Base-by-base conservation (phyloP, 2,888 invertebrate species). In the Cremastinae sp. region DNA sequence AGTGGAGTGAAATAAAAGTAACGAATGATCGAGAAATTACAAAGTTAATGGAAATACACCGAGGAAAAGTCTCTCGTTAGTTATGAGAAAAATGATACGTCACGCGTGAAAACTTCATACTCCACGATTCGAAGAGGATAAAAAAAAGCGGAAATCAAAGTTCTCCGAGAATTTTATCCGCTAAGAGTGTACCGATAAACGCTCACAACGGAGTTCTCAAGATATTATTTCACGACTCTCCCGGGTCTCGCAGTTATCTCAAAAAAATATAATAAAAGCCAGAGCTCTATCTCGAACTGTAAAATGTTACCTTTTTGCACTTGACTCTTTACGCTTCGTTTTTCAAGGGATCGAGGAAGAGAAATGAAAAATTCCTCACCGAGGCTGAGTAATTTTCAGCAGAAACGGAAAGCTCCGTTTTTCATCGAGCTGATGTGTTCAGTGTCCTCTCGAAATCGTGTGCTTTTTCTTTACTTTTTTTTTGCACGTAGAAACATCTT, bases 261-360 rank as follows among this genome's bases (percentile, higher is more conserved):
- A 5, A 39, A 58, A 68, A 62, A 69, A 74, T 74, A 74, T 69
- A 74, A 74, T 69, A 62, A 74, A 74, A 68, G 56, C 74, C 56
- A 66, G 62, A 56, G 68, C 62, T 37, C 10, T 10, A 45, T 69
- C 10, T 70, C 45, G 45, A 74, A 45, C 77, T 70, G 56, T 56
- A 59, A 51, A 65, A 56, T 14, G 16, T 64, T 61, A n/a, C 56
- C 58, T 61, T 39, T 45, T 41, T 61, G 56, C 47, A 20, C 22
- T 12, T 70, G n/a, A n/a, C n/a, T n/a, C n/a, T n/a, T n/a, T n/a
- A n/a, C n/a, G n/a, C n/a, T n/a, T n/a, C n/a, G n/a, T 37, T 37
- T 22, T 37, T 55, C 43, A 14, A 79, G 73, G 79, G 69, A 69
- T 39, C 53, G 39, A 53, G 18, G 35, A 18, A 53, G 20, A 8